phyloP scores from a whole-genome alignment of 2,797 vertebrate species.

The Microctenopoma lineatum region DNA sequence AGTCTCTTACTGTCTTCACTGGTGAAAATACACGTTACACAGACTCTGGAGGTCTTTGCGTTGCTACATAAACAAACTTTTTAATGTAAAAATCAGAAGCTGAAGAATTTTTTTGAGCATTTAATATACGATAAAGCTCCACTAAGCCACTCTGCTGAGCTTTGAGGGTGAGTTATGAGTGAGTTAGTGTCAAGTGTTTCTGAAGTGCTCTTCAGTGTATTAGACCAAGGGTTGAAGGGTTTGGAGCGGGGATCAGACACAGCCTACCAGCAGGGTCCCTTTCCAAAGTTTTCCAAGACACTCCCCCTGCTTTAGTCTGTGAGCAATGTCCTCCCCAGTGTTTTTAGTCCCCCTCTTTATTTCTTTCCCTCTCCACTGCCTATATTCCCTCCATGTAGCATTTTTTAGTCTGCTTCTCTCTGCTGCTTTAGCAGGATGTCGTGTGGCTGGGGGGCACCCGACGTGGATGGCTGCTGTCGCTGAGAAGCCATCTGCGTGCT shows the following conservation, averaged over 20 bases:
- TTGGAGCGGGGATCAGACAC: constrained; percentile 45
- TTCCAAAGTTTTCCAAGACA: constrained; percentile 17
- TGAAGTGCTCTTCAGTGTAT: constrained; percentile 48
- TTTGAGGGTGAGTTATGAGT: constrained; percentile 25
- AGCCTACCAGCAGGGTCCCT: constrained; percentile 10
- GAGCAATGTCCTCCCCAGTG: constrained; percentile 21
- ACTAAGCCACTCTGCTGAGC: neutral
- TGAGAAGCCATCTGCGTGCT: constrained; percentile 62
- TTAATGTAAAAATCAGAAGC: neutral
- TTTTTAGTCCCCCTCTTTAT: constrained; percentile 28
- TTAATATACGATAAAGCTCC: constrained; percentile 1
- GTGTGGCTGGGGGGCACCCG: constrained; percentile 14
- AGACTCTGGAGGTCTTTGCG: neutral
- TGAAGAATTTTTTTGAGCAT: neutral
- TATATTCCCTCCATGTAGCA: constrained; percentile 6
- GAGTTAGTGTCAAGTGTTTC: constrained; percentile 19
- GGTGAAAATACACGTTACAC: neutral
- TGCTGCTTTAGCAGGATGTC: constrained; percentile 15
- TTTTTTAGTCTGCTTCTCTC: constrained; percentile 5
- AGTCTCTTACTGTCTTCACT: too few relatives aligned
- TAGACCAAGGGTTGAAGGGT: constrained; percentile 35
- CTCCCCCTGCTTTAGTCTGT: constrained; percentile 32
- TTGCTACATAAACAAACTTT: neutral
- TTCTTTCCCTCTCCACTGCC: constrained; percentile 11
- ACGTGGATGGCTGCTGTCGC: constrained; percentile 23